Evolutionary conservation across 2,797 vertebrate species (phyloP), one percentile per base, ranked within the genome.

Genomic region (Enteromius trimaculatus): DNA sequence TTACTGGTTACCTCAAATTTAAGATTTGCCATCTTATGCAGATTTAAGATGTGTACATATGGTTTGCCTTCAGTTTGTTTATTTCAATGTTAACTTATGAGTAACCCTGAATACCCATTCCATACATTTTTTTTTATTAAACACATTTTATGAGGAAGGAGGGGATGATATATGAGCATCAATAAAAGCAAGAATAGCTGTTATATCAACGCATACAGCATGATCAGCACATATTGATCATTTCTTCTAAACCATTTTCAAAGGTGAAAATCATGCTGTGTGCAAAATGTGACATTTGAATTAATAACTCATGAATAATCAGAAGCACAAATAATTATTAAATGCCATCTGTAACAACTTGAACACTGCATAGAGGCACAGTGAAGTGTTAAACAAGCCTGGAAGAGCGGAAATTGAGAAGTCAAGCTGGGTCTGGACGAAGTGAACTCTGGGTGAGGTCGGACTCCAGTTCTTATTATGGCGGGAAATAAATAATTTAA

Each of bases 281-380:
- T 84, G 60, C 16, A 78, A 31, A 68, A 47, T 42, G 71, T 84
- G 19, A 14, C 19, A 75, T 75, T 79, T 51, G 14, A 68, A 79
- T 79, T 47, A 74, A 8, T 64, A 39, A 42, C 21, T 42, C 53
- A 47, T 65, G 39, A 77, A 39, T 66, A 53, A 31, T 62, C 47
- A 66, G 44, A 66, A 51, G n/a, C 37, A 66, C 1, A 39, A n/a
- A 42, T 53, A 17, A 77, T 26, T 23, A n/a, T 16, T 26, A 8
- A 62, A 44, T 76, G n/a, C 34, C n/a, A 44, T 34, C 31, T 29
- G 44, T 44, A 69, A 75, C 34, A 55, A 74, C 31, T 55, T 75
- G 14, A 62, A 34, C 14, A 14, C 53, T 53, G 23, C 62, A 62
- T 42, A 31, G 34, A 44, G 51, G 21, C 49, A 44, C 62, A 39